phyloP scores from a whole-genome alignment of 92 coral and sea anemone species.

The Galaxea fascicularis region DNA sequence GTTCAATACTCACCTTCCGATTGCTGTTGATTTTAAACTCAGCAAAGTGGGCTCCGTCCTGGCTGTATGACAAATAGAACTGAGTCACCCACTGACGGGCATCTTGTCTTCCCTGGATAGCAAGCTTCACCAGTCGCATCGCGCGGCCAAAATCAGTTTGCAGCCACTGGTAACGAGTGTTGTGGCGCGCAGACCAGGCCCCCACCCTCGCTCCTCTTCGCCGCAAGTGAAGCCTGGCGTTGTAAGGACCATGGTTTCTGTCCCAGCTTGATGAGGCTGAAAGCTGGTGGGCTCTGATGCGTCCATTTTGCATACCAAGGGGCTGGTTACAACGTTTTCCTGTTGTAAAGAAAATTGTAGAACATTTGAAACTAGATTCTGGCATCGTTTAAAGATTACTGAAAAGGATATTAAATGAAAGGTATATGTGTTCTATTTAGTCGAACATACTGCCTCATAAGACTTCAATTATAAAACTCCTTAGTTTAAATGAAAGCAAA shows the following conservation, averaged over 20 bases:
- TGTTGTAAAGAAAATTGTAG: background rate
- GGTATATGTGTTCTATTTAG: too few species aligned
- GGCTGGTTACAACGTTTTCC: slow-evolving; percentile 74
- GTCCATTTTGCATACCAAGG: slow-evolving; percentile 60
- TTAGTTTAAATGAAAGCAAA: too few species aligned
- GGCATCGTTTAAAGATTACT: too few species aligned
- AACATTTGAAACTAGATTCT: too few species aligned
- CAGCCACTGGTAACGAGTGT: slow-evolving; percentile 83
- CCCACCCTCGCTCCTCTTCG: slow-evolving; percentile 37
- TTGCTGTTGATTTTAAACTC: slow-evolving; percentile 59
- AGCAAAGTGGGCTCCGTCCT: slow-evolving; percentile 69
- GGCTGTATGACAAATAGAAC: slow-evolving; percentile 71
- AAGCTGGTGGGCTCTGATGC: slow-evolving; percentile 51
- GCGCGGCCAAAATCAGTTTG: slow-evolving; percentile 72
- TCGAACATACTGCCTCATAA: too few species aligned
- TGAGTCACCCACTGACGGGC: slow-evolving; percentile 66
- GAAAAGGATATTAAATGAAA: too few species aligned
- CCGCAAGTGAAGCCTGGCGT: slow-evolving; percentile 56
- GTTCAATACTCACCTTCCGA: slow-evolving; percentile 47
- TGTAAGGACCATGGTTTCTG: slow-evolving; percentile 44
- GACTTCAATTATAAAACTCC: too few species aligned
- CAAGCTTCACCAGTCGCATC: slow-evolving; percentile 64
- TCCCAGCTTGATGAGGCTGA: slow-evolving; percentile 66
- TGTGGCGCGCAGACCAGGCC: slow-evolving; percentile 70
- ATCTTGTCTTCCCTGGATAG: slow-evolving; percentile 73